Evolutionary conservation across 1,140 invertebrate genomes (phyloP).

Genomic region (Tetraneura akinire): DNA sequence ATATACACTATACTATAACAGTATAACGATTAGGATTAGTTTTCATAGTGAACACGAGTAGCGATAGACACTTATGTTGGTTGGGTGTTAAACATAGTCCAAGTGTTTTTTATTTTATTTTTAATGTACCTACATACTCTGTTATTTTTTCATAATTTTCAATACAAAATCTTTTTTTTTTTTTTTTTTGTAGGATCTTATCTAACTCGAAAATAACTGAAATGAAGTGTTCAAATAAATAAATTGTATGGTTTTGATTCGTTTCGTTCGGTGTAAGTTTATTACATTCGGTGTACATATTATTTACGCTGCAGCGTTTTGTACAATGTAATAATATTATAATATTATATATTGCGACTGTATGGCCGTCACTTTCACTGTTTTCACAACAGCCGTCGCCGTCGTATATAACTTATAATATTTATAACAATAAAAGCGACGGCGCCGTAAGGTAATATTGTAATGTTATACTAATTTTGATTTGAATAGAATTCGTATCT

Average conservation of each 20-base stretch:
- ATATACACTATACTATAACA: too few relatives aligned
- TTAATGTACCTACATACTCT: too few relatives aligned
- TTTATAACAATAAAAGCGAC: constrained; percentile 33
- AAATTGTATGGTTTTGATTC: constrained; percentile 3
- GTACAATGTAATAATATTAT: not conserved
- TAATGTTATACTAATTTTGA: not conserved
- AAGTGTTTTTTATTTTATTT: too few relatives aligned
- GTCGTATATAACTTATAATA: not conserved
- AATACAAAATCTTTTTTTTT: too few relatives aligned
- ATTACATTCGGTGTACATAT: not conserved
- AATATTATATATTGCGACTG: not conserved
- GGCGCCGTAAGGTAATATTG: not conserved
- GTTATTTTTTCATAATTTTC: too few relatives aligned
- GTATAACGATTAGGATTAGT: too few relatives aligned
- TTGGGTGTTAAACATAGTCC: too few relatives aligned
- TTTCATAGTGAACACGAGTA: too few relatives aligned
- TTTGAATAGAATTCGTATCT: not conserved
- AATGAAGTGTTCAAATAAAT: too few relatives aligned
- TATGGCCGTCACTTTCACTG: constrained; percentile 42
- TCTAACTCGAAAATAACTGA: too few relatives aligned
- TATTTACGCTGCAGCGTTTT: not conserved
- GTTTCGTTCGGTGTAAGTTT: not conserved
- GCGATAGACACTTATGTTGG: too few relatives aligned
- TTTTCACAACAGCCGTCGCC: constrained; percentile 41
- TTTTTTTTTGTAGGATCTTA: too few relatives aligned